A percentile compares a stretch with the other conserved stretches of the same genome.
These are phyloP conservation scores for Helicoverpa zea DNA, from an alignment of 1,140 invertebrate genomes.

Conservation along the genomic window DNA sequence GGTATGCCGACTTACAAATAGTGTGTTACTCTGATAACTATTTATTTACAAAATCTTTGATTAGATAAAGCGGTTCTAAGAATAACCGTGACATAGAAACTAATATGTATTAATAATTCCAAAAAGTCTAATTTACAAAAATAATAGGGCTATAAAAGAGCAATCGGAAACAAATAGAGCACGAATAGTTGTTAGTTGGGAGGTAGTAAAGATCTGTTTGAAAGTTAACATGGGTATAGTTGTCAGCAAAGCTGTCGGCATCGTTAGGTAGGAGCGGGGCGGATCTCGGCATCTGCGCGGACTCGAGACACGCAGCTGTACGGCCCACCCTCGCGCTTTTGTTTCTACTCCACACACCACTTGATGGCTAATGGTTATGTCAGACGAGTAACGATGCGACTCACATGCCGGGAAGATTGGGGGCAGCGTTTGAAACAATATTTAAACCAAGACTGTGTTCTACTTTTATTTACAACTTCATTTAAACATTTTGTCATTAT, in stretches of 20 bases:
- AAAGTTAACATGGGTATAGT: background rate
- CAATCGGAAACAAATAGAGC: background rate
- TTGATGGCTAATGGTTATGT: conserved; percentile 46
- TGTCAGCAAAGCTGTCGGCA: conserved; percentile 1
- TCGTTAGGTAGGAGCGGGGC: conserved; percentile 1
- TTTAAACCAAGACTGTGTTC: background rate
- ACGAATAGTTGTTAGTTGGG: background rate
- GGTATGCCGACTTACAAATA: conserved; percentile 16
- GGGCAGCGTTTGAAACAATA: conserved; percentile 18
- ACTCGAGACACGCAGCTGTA: conserved; percentile 55
- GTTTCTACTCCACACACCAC: conserved; percentile 47
- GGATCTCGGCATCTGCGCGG: conserved; percentile 47
- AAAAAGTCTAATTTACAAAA: background rate
- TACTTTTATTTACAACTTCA: conserved; percentile 5
- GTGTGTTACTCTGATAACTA: background rate
- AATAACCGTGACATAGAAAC: background rate
- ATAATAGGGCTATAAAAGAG: background rate
- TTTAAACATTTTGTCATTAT: background rate
- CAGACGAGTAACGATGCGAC: conserved; percentile 38
- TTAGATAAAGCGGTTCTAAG: conserved; percentile 2
- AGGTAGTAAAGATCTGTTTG: background rate
- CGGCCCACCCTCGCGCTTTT: conserved; percentile 53
- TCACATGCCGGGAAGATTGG: background rate
- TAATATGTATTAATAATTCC: background rate
- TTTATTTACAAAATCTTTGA: conserved; percentile 4